These are phyloP conservation scores for Coelopa frigida DNA, from an alignment of 1,140 invertebrate genomes.

Conservation along the genomic window DNA sequence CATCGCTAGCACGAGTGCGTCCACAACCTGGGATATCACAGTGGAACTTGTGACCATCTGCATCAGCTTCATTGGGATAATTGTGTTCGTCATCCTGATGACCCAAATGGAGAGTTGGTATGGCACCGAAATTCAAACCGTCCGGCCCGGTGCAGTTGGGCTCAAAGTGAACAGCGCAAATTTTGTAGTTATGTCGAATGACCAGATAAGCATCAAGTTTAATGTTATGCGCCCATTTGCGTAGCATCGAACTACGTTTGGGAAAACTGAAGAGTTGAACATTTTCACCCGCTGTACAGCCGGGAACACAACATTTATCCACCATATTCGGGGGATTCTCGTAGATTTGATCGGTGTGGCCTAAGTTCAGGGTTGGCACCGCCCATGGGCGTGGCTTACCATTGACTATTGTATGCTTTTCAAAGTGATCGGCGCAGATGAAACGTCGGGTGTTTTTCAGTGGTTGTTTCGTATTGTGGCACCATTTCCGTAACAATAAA, in stretches of 20 bases:
- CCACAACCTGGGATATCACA: slow-evolving; percentile 34
- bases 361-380: slow-evolving; percentile 32
- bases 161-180: slow-evolving; percentile 38
- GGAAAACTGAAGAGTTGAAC: slow-evolving; percentile 35
- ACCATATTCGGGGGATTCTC: slow-evolving; percentile 23
- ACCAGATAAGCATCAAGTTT: slow-evolving; percentile 28
- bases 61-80: too few species aligned
- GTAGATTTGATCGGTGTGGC: slow-evolving; percentile 30
- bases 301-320: too few species aligned
- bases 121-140: slow-evolving; percentile 29
- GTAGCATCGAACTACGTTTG: slow-evolving; percentile 29
- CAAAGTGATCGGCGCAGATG: slow-evolving; percentile 33
- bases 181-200: slow-evolving; percentile 38
- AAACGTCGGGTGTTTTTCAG: slow-evolving; percentile 9
- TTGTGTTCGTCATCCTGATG: slow-evolving; percentile 35
- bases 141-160: slow-evolving; percentile 37
- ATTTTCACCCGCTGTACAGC: too few species aligned
- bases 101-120: slow-evolving; percentile 32
- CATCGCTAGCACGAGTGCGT: neutral
- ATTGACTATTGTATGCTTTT: slow-evolving; percentile 35
- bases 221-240: slow-evolving; percentile 35
- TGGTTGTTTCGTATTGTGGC: slow-evolving; percentile 30
- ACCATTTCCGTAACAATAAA: slow-evolving; percentile 32
- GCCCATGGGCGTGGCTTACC: slow-evolving; percentile 34
- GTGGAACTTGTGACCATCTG: slow-evolving; percentile 27